Conservation (phyloP, 2,888 invertebrate genomes). For the Teleiodes luculella region DNA sequence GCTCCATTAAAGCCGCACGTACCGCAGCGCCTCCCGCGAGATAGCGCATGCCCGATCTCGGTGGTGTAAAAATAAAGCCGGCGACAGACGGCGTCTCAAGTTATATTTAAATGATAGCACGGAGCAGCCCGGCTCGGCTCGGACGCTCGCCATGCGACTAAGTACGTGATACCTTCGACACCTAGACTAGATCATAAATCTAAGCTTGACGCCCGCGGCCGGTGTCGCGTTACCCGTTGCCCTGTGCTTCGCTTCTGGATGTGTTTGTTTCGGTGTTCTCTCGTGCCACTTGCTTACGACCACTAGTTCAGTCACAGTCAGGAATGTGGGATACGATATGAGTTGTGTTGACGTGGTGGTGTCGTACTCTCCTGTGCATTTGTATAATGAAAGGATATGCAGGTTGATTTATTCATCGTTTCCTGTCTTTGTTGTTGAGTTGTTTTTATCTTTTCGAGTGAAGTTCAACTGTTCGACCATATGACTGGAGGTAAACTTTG, state of each 20-base stretch:
- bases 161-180: conserved; percentile 58
- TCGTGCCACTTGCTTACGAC: conserved; percentile 2
- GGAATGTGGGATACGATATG: conserved; percentile 7
- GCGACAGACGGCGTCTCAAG: conserved; percentile 71
- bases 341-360: conserved; percentile 30
- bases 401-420: conserved; percentile 51
- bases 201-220: conserved; percentile 35
- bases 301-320: not conserved
- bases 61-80: conserved; percentile 75
- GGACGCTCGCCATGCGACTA: conserved; percentile 67
- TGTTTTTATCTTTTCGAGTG: conserved; percentile 34
- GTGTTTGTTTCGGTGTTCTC: conserved; percentile 9
- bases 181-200: conserved; percentile 51
- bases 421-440: conserved; percentile 47
- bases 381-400: conserved; percentile 46
- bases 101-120: conserved; percentile 76
- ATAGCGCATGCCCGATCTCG: conserved; percentile 51
- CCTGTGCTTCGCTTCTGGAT: conserved; percentile 17
- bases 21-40: conserved; percentile 45
- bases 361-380: conserved; percentile 42
- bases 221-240: conserved; percentile 32
- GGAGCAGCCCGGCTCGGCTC: conserved; percentile 60
- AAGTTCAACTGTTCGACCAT: conserved; percentile 12
- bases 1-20: conserved; percentile 45
- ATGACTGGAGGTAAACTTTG: not conserved